Evolutionary conservation across 2,797 vertebrate species (phyloP), one percentile per base, ranked within the genome.

Genomic region (Crax fasciolata): DNA sequence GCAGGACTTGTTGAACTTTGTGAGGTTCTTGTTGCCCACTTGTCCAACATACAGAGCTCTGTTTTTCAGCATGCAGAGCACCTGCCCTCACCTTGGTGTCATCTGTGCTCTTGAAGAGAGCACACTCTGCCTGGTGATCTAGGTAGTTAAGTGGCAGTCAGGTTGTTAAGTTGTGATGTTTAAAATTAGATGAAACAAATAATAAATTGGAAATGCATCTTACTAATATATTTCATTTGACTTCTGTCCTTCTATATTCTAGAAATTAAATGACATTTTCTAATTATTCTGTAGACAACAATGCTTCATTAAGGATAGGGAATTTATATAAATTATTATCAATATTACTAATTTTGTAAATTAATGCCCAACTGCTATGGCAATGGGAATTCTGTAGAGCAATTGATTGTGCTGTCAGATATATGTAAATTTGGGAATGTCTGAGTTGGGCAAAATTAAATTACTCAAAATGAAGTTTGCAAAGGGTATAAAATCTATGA

Each of bases 401-500:
- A 83, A 55, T 58, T 61, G 43, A 67, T 68, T 74, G 13, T 78
- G 10, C 21, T 89, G 14, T 67, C 44, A 84, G 32, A 49, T 62
- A 89, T 63, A 65, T 46, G 8, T 55, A 71, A 57, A 5, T 87
- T 72, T 87, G 21, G 54, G 6, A 6, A 66, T 62, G 11, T 87
- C 54, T 79, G 80, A 68, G 18, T 8, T n/a, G 2, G 44, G 13
- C 52, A 91, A 59, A 87, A 87, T 71, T 55, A 93, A 66, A 59
- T 87, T 85, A 73, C 39, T 84, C 15, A 71, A 59, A 88, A 72
- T 52, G 12, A 85, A 85, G 68, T 77, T 93, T 93, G 11, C 52
- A 59, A 71, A 93, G 61, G 32, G 82, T 38, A 83, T 4, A 4
- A 66, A 51, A 24, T 81, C 10, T 71, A 86, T 39, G 51, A 41